Base-by-base conservation (phyloP, 2,888 invertebrate genomes). In the Drosophila nigricruria region DNA sequence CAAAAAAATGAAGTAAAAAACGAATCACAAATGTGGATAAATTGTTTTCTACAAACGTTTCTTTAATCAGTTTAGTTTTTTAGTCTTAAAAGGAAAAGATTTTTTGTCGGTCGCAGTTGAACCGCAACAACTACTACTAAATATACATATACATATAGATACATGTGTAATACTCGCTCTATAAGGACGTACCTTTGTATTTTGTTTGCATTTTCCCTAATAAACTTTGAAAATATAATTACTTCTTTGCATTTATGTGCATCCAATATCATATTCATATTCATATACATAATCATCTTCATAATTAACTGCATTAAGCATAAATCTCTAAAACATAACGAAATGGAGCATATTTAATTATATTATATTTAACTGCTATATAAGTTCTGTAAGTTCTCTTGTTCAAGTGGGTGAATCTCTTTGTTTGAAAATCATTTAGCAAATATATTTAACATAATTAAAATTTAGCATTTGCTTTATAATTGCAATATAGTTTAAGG, bases 161-260 rank as follows among this genome's bases (percentile, higher is more conserved):
- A 59, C 25, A 56, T 56, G 38, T 70, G 53, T 74, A 79, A 79
- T 76, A 76, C 68, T 79, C 63, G 57, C 61, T 82, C 32, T 72
- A 65, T 73, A 79, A 75, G 80, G 82, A 82, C 69, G 70, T 73
- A 67, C 38, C 42, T 69, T 68, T 69, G 49, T 75, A 69, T 62
- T 82, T 58, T 74, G 56, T 71, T 81, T 68, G 66, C 73, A 72
- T 73, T 79, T 80, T 73, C 61, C 54, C 71, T 67, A 77, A 84
- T 81, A 81, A 84, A 84, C 74, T 81, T 75, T 83, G 67, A 81
- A 84, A 81, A 81, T 79, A 79, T 69, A 66, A 65, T 59, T 66
- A 63, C 53, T 59, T 61, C 52, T 56, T 59, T 59, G 54, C 12
- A 43, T 60, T 71, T 50, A 18, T 18, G 45, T 58, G 45, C 45